Conservation (phyloP, 2,797 vertebrate genomes). For the Chelidonichthys spinosus region DNA sequence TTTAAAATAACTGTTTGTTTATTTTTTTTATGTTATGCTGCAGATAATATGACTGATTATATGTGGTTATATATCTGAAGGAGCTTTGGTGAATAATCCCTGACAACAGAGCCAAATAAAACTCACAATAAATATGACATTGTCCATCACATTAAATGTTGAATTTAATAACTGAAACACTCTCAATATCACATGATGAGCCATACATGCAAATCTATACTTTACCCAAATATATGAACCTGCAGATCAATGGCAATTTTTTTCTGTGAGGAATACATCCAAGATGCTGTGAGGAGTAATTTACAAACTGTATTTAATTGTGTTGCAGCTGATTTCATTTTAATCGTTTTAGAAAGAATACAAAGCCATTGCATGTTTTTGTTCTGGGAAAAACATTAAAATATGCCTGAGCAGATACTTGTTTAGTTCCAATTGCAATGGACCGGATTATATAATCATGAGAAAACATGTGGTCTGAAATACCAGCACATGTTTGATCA, state of each 20-base stretch:
- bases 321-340: neutral
- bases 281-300: constrained; percentile 10
- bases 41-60: constrained; percentile 22
- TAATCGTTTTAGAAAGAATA: neutral
- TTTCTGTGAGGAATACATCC: constrained; percentile 42
- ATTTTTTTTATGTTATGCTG: constrained; percentile 10
- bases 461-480: constrained; percentile 69
- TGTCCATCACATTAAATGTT: constrained; percentile 15
- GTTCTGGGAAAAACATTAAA: constrained; percentile 27
- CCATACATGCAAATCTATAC: constrained; percentile 33
- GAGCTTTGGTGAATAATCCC: neutral
- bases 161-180: constrained; percentile 30
- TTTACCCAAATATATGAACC: constrained; percentile 36
- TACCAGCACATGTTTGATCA: constrained; percentile 54
- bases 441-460: constrained; percentile 29
- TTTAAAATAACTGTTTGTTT: neutral
- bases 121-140: constrained; percentile 8
- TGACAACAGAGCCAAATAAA: constrained; percentile 11
- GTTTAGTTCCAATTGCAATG: constrained; percentile 37
- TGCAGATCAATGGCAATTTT: constrained; percentile 28
- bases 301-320: neutral
- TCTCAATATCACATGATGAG: constrained; percentile 38
- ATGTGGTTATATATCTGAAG: neutral
- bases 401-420: constrained; percentile 34
- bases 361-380: constrained; percentile 18